phyloP scores from a whole-genome alignment of 2,113 vertebrate species.

The Lepus americanus region DNA sequence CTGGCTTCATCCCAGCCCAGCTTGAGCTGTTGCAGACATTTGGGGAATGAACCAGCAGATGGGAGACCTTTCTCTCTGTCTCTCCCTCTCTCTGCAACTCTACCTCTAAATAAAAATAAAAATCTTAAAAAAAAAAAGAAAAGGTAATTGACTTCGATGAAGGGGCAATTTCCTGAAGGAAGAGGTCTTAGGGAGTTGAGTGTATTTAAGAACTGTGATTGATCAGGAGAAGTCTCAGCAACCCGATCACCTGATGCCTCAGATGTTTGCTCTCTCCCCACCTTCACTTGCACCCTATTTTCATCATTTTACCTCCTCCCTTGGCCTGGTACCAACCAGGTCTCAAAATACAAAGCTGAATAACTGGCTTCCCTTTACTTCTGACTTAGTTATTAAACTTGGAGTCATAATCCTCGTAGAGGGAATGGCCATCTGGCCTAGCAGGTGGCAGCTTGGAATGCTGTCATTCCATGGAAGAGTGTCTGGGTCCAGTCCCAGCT shows the following conservation, averaged over 20 bases:
- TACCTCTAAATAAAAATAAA: too few relatives aligned
- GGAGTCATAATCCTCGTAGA: background rate
- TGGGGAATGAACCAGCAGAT: too few relatives aligned
- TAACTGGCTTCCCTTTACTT: background rate
- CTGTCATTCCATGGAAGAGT: too few relatives aligned
- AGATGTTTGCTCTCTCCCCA: background rate
- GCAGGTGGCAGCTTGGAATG: too few relatives aligned
- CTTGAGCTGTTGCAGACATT: too few relatives aligned
- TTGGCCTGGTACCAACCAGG: background rate
- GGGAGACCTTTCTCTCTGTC: too few relatives aligned
- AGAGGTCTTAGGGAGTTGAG: background rate
- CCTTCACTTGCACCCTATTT: background rate
- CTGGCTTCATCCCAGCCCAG: too few relatives aligned
- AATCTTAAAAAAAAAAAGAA: too few relatives aligned
- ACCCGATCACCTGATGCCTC: background rate
- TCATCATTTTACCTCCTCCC: background rate
- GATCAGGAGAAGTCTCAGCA: background rate
- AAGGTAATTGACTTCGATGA: background rate
- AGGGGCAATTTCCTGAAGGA: background rate
- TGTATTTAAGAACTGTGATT: background rate
- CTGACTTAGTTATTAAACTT: background rate
- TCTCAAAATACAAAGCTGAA: background rate
- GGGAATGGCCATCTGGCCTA: too few relatives aligned
- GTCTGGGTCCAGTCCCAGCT: too few relatives aligned
- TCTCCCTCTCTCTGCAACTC: too few relatives aligned